Percentiles rank a stretch among this genome's conserved stretches.
These are phyloP conservation scores for Sylvietta virens DNA, from an alignment of 2,113 vertebrate genomes.

Conservation along the genomic window DNA sequence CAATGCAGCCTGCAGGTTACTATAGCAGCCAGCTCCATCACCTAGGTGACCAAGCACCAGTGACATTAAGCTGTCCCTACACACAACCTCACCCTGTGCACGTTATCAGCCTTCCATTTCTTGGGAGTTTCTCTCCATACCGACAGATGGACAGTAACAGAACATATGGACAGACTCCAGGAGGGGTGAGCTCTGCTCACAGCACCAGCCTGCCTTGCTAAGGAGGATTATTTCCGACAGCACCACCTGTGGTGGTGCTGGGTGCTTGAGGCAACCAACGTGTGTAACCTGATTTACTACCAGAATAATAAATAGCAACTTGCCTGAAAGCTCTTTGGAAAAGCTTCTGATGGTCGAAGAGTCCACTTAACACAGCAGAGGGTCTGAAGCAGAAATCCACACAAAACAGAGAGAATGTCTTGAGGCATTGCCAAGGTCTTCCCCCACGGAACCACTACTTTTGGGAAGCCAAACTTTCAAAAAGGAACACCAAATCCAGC, in stretches of 20 bases:
- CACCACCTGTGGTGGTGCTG: background rate
- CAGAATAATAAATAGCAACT: background rate
- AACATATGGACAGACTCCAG: background rate
- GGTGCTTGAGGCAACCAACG: background rate
- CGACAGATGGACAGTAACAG: background rate
- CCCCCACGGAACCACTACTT: background rate
- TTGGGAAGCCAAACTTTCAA: background rate
- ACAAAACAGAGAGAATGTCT: background rate
- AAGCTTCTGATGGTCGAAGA: background rate
- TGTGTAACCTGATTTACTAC: background rate
- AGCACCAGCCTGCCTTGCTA: background rate
- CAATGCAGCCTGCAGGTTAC: constrained; percentile 17
- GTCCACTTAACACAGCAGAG: background rate
- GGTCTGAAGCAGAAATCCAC: background rate
- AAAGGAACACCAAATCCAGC: background rate
- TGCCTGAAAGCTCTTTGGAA: background rate
- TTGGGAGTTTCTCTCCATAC: background rate
- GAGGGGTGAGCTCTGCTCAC: background rate
- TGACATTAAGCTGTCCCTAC: background rate
- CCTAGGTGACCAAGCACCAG: constrained; percentile 39
- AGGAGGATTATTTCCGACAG: background rate
- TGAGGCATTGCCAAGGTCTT: background rate
- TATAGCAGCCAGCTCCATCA: constrained; percentile 43
- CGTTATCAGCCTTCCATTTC: background rate
- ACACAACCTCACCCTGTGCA: background rate